These are phyloP conservation scores for Erannis defoliaria DNA, from an alignment of 2,888 invertebrate genomes.

Conservation along the genomic window DNA sequence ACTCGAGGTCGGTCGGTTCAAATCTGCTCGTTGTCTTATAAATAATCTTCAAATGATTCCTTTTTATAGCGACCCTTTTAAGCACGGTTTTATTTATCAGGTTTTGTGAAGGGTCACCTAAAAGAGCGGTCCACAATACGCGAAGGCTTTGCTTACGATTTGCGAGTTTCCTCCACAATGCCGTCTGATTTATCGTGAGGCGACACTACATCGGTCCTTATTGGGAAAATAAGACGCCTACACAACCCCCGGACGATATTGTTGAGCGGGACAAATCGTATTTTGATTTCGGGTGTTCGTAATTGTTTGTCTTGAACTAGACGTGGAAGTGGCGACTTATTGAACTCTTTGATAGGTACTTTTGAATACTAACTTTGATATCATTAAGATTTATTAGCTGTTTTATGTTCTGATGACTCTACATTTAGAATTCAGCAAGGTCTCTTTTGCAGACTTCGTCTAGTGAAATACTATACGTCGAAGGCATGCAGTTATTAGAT, in stretches of 20 bases:
- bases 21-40: constrained; percentile 28
- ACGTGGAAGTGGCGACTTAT: constrained; percentile 15
- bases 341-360: background rate
- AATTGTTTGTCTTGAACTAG: constrained; percentile 39
- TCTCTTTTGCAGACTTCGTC: no score
- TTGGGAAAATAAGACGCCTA: constrained; percentile 61
- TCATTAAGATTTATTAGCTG: no score
- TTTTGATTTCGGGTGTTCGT: constrained; percentile 44
- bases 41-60: constrained; percentile 34
- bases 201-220: constrained; percentile 63
- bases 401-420: no score
- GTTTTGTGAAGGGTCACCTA: constrained; percentile 51
- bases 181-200: constrained; percentile 67
- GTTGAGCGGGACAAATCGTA: constrained; percentile 48
- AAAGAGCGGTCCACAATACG: constrained; percentile 56
- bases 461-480: no score
- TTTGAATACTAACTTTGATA: background rate
- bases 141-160: constrained; percentile 63
- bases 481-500: no score
- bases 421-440: no score
- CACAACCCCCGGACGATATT: constrained; percentile 58
- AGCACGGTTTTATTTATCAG: constrained; percentile 44
- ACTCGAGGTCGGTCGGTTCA: background rate
- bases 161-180: constrained; percentile 68
- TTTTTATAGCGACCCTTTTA: constrained; percentile 33